Evolutionary conservation across 2,797 vertebrate species (phyloP).

Genomic region (Phrynocephalus forsythii): DNA sequence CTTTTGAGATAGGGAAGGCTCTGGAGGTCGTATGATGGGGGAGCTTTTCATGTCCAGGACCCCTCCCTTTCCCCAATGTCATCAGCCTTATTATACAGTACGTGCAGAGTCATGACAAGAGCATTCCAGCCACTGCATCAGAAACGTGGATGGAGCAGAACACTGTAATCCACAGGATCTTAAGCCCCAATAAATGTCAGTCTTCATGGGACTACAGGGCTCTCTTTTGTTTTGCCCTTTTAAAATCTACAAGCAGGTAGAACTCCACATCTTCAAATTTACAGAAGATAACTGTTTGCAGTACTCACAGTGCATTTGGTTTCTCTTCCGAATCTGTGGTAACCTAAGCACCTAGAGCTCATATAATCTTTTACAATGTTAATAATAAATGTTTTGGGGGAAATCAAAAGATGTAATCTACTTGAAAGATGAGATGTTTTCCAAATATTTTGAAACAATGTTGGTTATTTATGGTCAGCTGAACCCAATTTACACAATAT

Average conservation of each 20-base stretch:
- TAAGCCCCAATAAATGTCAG: background rate
- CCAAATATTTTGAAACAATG: conserved; percentile 26
- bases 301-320: conserved; percentile 35
- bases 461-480: conserved; percentile 14
- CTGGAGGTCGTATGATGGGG: too few species aligned
- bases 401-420: conserved; percentile 12
- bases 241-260: conserved; percentile 55
- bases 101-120: too few species aligned
- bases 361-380: background rate
- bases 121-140: too few species aligned
- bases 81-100: too few species aligned
- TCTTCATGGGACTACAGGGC: background rate
- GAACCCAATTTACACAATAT: background rate
- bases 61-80: too few species aligned
- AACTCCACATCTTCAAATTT: conserved; percentile 69
- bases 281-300: conserved; percentile 53
- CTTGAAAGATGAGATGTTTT: conserved; percentile 25
- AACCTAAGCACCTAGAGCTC: background rate
- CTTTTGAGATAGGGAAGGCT: too few species aligned
- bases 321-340: background rate
- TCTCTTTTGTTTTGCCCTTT: background rate
- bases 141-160: background rate
- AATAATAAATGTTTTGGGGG: background rate
- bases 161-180: background rate
- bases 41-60: too few species aligned